phyloP scores from a whole-genome alignment of 2,797 vertebrate species.

The Anguilla megastoma region DNA sequence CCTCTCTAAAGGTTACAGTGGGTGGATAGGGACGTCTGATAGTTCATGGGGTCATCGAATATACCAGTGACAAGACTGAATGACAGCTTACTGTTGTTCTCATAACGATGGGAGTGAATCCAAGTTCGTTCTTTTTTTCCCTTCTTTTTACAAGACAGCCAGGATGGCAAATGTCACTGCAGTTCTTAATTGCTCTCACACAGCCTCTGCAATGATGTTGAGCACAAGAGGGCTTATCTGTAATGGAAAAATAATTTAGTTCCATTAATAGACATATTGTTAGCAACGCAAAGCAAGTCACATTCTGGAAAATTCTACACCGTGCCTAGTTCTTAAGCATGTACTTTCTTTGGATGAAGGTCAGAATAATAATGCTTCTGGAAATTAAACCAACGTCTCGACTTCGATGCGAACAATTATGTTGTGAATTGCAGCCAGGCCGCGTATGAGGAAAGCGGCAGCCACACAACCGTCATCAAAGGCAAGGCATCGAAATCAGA shows the following conservation, averaged over 20 bases:
- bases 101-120: conserved; percentile 17
- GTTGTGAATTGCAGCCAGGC: neutral
- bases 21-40: neutral
- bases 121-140: neutral
- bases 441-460: neutral
- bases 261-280: conserved; percentile 11
- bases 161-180: conserved; percentile 19
- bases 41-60: conserved; percentile 1
- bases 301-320: conserved; percentile 5
- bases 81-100: conserved; percentile 13
- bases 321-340: neutral
- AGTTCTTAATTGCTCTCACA: conserved; percentile 19
- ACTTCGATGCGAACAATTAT: neutral
- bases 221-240: conserved; percentile 26
- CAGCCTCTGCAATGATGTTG: neutral
- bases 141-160: conserved; percentile 11
- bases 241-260: conserved; percentile 29
- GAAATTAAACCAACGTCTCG: neutral
- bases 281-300: neutral
- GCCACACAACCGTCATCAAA: neutral
- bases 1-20: neutral
- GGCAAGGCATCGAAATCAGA: neutral
- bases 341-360: neutral
- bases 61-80: neutral
- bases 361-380: neutral